These are phyloP conservation scores for Dendrolimus punctatus DNA, from an alignment of 1,140 invertebrate genomes.

Conservation along the genomic window DNA sequence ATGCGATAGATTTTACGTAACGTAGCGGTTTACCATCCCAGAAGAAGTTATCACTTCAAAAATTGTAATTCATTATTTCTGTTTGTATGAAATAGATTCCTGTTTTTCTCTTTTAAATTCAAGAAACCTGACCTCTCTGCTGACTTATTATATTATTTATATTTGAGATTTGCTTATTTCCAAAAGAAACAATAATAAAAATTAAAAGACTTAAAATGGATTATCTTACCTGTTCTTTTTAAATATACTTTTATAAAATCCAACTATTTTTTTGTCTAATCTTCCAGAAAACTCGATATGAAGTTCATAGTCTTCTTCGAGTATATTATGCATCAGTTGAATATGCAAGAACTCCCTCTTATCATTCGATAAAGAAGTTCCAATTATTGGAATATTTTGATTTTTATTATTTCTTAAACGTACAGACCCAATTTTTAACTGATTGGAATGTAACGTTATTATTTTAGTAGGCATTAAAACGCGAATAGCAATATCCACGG, in stretches of 20 bases:
- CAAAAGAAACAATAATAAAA: no score
- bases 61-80: no score
- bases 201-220: no score
- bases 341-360: slow-evolving; percentile 41
- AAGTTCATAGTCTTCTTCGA: slow-evolving; percentile 24
- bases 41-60: no score
- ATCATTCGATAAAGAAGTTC: slow-evolving; percentile 16
- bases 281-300: slow-evolving; percentile 42
- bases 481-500: slow-evolving; percentile 34
- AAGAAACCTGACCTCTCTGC: no score
- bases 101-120: no score
- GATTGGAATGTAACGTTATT: slow-evolving; percentile 43
- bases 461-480: slow-evolving; percentile 25
- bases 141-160: no score
- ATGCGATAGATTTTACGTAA: no score
- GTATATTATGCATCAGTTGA: slow-evolving; percentile 22
- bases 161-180: no score
- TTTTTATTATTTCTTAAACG: slow-evolving; percentile 20
- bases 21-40: no score
- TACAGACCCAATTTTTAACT: slow-evolving; percentile 30
- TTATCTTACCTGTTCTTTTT: slow-evolving; percentile 49
- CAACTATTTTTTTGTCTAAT: slow-evolving; percentile 48
- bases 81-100: no score
- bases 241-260: slow-evolving; percentile 54
- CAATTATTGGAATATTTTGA: slow-evolving; percentile 17